Evolutionary conservation across 2,113 vertebrate genomes (phyloP), one percentile per base, ranked within the genome.

Genomic region (Prochilodus magdalenae): DNA sequence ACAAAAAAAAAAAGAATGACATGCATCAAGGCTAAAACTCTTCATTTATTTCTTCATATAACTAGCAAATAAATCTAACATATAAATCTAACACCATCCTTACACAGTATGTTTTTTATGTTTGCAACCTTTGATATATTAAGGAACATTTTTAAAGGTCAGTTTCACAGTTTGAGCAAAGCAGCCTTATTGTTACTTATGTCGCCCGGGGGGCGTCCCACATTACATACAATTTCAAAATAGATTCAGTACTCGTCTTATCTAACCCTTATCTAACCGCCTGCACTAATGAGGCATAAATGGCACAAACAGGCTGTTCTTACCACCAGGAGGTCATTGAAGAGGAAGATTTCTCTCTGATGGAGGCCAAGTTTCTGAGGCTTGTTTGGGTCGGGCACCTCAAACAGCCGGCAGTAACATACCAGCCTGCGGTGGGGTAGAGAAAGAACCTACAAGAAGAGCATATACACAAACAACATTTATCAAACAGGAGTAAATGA

Each of bases 281-380:
- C 20, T 44, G 15, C 40, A 13, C 8, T 71, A 47, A 71, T 29
- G 71, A 78, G 30, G 29, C 30, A 16, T 36, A 66, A n/a, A 36
- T 33, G 36, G 13, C 15, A 62, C 24, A 22, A 22, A 0, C 2
- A 62, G 3, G 53, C 16, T 53, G 33, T 57, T 26, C 86, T 80
- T 95, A 99, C 98, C 97, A 99, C 97, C 0, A 99, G 94, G 33
- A 99, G 96, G 88, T 99, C 98, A 47, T 99, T 99, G 80, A 99
- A 99, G 66, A 99, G 96, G 93, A 99, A 99, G 91, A 99, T 98
- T 91, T 99, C 97, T 88, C 97, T 91, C 88, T 99, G 98, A 89
- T 99, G 98, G 77, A 99, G 89, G 26, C 98, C 97, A 70, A 99
- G 93, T 84, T 99, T 99, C 88, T 99, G 98, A 55, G 97, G 97